Percentiles rank a stretch among this genome's conserved stretches.
These are phyloP conservation scores for Alosa sapidissima DNA, from an alignment of 2,797 vertebrate genomes.

Conservation along the genomic window DNA sequence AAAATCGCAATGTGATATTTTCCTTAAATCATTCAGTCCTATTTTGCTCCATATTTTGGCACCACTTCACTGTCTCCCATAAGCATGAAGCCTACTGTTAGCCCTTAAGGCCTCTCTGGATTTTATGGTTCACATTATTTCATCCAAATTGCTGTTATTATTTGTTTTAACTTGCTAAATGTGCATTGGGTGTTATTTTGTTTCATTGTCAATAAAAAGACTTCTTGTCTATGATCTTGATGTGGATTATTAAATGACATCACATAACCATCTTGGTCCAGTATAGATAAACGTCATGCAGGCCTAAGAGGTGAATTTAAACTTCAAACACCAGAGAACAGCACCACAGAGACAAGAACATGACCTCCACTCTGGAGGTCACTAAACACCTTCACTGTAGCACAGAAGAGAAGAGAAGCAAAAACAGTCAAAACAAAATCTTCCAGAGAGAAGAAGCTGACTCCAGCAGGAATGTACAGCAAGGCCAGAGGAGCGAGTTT, in stretches of 20 bases:
- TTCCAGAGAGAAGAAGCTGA: background rate
- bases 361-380: background rate
- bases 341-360: background rate
- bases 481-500: conserved; percentile 32
- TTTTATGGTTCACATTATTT: too few relatives aligned
- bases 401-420: background rate
- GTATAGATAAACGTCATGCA: background rate
- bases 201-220: too few relatives aligned
- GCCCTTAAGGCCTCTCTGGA: too few relatives aligned
- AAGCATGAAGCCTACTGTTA: too few relatives aligned
- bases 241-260: background rate
- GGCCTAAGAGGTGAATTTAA: background rate
- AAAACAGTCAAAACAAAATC: background rate
- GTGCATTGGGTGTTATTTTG: too few relatives aligned
- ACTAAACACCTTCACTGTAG: background rate
- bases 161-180: too few relatives aligned
- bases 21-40: too few relatives aligned
- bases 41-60: too few relatives aligned
- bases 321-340: background rate
- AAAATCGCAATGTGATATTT: too few relatives aligned
- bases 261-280: background rate
- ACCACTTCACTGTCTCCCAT: too few relatives aligned
- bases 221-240: too few relatives aligned
- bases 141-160: too few relatives aligned
- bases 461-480: background rate